Conservation (phyloP, 2,113 vertebrate species). For the Morphnarchus princeps region DNA sequence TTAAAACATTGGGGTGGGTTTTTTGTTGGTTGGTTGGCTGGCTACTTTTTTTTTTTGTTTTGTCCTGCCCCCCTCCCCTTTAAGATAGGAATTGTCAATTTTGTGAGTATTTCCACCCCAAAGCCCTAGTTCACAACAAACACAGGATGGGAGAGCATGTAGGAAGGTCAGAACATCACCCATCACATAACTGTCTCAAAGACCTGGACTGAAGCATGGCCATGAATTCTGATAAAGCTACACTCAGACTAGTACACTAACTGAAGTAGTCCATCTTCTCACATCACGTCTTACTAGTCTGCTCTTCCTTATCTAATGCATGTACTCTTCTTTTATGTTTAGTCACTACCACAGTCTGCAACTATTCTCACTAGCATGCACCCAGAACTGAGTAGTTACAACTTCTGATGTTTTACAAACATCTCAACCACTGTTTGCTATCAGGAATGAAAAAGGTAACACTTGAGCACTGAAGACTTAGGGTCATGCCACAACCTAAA, state of each 20-base stretch:
- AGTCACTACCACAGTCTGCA: not conserved
- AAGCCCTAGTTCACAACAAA: not conserved
- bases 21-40: not conserved
- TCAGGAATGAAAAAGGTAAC: not conserved
- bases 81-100: not conserved
- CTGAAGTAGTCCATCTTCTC: not conserved
- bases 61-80: too few species aligned
- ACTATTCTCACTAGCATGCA: not conserved
- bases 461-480: not conserved
- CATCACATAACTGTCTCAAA: not conserved
- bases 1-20: not conserved
- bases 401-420: not conserved
- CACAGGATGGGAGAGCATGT: rapidly evolving
- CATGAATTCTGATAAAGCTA: not conserved
- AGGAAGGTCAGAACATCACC: not conserved
- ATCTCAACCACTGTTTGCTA: not conserved
- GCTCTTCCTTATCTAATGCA: not conserved
- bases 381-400: not conserved
- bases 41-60: too few species aligned
- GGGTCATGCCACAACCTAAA: not conserved
- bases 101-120: not conserved
- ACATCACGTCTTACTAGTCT: not conserved
- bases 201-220: rapidly evolving
- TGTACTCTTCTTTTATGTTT: not conserved
- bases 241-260: too few species aligned